Conservation (phyloP, 2,113 vertebrate genomes). For the Dromaius novaehollandiae region DNA sequence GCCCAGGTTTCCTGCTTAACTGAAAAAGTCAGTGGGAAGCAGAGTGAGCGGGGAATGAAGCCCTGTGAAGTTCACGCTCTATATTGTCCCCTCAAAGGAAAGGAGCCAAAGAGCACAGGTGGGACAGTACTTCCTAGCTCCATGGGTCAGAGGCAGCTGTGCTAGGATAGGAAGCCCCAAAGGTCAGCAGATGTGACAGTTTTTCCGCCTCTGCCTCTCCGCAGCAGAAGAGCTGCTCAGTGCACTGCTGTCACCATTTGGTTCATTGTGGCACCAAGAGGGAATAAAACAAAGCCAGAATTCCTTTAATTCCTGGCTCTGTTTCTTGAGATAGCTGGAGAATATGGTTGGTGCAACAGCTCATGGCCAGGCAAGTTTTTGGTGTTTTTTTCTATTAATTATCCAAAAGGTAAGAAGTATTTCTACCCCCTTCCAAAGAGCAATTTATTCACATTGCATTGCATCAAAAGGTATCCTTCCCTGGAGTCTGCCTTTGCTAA, state of each 20-base stretch:
- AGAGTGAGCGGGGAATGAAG: background rate
- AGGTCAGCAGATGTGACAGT: background rate
- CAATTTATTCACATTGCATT: background rate
- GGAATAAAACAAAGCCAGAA: background rate
- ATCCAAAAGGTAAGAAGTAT: background rate
- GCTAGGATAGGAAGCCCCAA: background rate
- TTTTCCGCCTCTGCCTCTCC: background rate
- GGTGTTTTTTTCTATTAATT: background rate
- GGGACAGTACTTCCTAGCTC: background rate
- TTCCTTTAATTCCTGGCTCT: background rate
- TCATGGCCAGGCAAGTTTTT: background rate
- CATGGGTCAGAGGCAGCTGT: background rate
- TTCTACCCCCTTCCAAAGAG: background rate
- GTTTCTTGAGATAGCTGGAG: background rate
- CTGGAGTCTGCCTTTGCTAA: background rate
- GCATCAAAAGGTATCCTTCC: background rate
- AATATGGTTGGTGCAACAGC: too few species aligned
- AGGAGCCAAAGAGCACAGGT: background rate
- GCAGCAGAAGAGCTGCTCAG: background rate
- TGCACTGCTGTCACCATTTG: accelerated
- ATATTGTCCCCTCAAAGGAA: background rate
- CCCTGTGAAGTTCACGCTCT: background rate
- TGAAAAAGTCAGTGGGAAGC: background rate
- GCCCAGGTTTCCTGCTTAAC: background rate
- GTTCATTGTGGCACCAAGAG: background rate